These are phyloP conservation scores for Acanthurus tractus DNA, from an alignment of 2,797 vertebrate genomes.

Conservation along the genomic window DNA sequence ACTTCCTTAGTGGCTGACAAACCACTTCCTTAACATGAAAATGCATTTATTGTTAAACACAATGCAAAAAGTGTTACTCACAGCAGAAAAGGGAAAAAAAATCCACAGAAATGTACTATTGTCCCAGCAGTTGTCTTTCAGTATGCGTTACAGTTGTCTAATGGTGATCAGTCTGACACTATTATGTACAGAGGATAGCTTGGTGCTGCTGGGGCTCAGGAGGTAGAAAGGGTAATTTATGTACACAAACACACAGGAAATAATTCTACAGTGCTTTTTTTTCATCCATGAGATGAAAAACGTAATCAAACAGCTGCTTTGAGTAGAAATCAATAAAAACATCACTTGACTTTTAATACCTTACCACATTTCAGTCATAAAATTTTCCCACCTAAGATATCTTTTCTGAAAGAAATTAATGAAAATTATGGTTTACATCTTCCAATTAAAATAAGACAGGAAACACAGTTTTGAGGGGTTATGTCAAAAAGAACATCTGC, in stretches of 20 bases:
- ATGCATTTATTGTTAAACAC: neutral
- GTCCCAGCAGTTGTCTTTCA: no score
- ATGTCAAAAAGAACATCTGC: no score
- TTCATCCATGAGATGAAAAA: neutral
- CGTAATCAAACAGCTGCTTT: neutral
- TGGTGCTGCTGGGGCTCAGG: no score
- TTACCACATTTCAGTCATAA: neutral
- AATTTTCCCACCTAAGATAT: conserved; percentile 9
- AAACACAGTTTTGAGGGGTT: no score
- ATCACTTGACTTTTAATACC: neutral
- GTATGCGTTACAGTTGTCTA: neutral
- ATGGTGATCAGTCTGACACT: neutral
- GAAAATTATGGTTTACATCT: no score
- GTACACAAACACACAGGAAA: no score
- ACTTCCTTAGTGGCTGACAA: neutral
- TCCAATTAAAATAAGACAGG: no score
- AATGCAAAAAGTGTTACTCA: neutral
- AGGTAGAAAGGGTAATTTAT: no score
- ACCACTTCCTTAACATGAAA: neutral
- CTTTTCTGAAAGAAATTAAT: no score
- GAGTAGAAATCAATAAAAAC: neutral
- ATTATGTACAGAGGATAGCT: neutral
- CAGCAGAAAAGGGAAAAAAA: neutral
- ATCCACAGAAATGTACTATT: neutral
- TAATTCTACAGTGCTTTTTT: no score